Base-by-base conservation (phyloP, 1,140 invertebrate genomes). In the Leptinotarsa undecemlineata region DNA sequence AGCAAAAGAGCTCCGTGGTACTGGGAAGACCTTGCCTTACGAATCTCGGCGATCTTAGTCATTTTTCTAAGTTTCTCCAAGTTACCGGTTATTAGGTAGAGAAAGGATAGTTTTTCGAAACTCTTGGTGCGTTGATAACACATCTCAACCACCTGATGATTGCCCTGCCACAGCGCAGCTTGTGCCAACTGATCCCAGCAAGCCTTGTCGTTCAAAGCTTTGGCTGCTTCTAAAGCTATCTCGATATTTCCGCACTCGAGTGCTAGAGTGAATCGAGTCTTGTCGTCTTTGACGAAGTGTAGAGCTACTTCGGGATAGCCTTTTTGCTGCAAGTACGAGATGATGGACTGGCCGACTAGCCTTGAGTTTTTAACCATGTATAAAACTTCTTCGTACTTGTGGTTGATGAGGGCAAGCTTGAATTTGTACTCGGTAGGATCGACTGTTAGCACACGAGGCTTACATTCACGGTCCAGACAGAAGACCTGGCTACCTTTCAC, bases 61-160 rank as follows among this genome's bases (percentile, higher is more conserved):
- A 99, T 99, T 86, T 99, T 99, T 68, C 91, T 90, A 66, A 99
- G 87, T 85, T 99, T 99, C 63, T 99, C 98, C 79, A 99, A 86
- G 86, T 99, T 99, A 20, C 98, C 98, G 48, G 98, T 99, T 74
- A 99, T 98, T 6, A 99, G 87, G 86, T 99, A 99, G 11, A 99
- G 88, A 88, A 99, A 99, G 4, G 97, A 95, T 0, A 99, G 88
- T 86, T 99, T 99, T 84, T 99, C 97, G 86, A 99, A 99, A 87
- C 99, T 98, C 87, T 99, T 99, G 4, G 97, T 99, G 76, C 98
- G 91, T 86, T 99, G 98, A 87, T 99, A 99, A 77, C 97, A 98
- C 96, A 99, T 99, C 86, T 99, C 98, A 0, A 99, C 98, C 20
- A 95, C 93, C 88, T 98, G 95, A 86, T 98, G 95, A 85, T 98